Evolutionary conservation across 2,888 invertebrate genomes (phyloP), one percentile per base, ranked within the genome.

Genomic region (Folsomia candida): DNA sequence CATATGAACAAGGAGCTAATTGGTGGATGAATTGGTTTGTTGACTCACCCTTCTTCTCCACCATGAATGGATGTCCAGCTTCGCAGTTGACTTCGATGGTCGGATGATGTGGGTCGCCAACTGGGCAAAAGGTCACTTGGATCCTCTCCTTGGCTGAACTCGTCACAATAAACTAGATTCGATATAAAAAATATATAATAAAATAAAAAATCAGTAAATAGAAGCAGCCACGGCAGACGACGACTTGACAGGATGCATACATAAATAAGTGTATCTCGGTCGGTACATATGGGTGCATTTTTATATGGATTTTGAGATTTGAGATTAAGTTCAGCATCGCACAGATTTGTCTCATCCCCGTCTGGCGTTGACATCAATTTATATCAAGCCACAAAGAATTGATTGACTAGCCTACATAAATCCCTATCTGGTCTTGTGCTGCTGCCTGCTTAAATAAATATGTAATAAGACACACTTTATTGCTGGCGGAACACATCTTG

Each of bases 61-160:
- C 79, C 76, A 75, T 76, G 57, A 79, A 79, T 59, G 79, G 79
- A 74, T 79, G 79, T 29, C 76, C 73, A 70, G 79, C 76, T 71
- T 79, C 79, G 60, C 78, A 78, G 64, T 78, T 76, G 26, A 78
- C 75, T 78, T 79, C 79, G 67, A 79, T 78, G 68, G 73, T 69
- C 25, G 79, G 79, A 65, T 79, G 77, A 77, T 76, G 75, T 74
- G 74, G 76, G 72, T 78, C 77, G 73, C 71, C 76, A 63, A 78
- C 75, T 57, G 79, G 79, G 73, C 76, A 76, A 78, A 79, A 79
- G 76, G 78, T 79, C 67, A 79, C 70, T 68, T 78, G 76, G 65
- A 79, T 76, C 67, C 78, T 76, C 68, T 79, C 79, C 68, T 78
- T 78, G 51, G 76, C 75, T 24, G 79, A 78, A 72, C 78, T 78